phyloP scores from a whole-genome alignment of 2,113 vertebrate species.

The Ondatra zibethicus region DNA sequence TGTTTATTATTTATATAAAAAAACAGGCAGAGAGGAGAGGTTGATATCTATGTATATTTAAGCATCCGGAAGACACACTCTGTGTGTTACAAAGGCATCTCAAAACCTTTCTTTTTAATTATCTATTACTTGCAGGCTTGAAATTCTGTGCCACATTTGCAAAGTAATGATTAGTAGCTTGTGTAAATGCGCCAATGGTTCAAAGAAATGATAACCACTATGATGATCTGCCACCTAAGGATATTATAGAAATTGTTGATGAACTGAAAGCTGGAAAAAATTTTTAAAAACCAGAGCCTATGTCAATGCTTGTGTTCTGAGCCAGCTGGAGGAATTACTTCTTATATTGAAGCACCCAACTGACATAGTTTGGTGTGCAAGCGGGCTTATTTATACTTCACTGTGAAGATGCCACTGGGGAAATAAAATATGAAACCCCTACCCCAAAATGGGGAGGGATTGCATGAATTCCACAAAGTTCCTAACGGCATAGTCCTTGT shows the following conservation, averaged over 20 bases:
- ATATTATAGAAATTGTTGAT: not conserved
- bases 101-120: not conserved
- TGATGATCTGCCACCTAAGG: not conserved
- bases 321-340: slow-evolving; percentile 95
- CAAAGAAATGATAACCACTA: not conserved
- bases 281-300: slow-evolving; percentile 66
- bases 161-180: slow-evolving; percentile 43
- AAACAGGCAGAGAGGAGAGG: not conserved
- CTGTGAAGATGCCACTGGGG: slow-evolving; percentile 68
- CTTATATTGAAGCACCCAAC: slow-evolving; percentile 93
- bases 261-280: not conserved
- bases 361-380: slow-evolving; percentile 96
- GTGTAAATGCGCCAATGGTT: not conserved
- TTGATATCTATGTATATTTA: not conserved
- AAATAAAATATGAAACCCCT: slow-evolving; percentile 69
- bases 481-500: slow-evolving; percentile 14
- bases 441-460: not conserved
- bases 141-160: slow-evolving; percentile 44
- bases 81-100: slow-evolving; percentile 61
- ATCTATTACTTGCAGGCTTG: not conserved
- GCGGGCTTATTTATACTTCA: slow-evolving; percentile 87
- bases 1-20: no score
- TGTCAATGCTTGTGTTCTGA: slow-evolving; percentile 96
- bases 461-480: slow-evolving; percentile 44
- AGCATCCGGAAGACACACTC: not conserved